Base-by-base conservation (phyloP, 2,113 vertebrate species). In the Lamprotornis superbus region DNA sequence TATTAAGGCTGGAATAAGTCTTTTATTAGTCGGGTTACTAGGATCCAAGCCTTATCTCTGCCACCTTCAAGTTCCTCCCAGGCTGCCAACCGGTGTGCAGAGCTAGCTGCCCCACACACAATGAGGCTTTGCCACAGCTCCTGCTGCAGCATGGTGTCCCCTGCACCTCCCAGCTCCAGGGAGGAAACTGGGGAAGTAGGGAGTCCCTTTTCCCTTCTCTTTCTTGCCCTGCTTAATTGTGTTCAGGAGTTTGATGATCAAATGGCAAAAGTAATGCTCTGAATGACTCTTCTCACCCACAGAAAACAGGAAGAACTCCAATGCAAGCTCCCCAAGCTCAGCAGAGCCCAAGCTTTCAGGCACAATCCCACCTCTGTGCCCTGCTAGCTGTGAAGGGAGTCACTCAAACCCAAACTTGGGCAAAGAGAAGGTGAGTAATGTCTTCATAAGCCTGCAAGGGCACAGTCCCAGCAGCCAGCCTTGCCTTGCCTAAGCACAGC, bases 1-100 rank as follows among this genome's bases (percentile, higher is more conserved):
- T 97, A 97, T 96, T 94, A 95, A 94, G 96, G 87, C 91, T 77
- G 69, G 83, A 94, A 78, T 95, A 96, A 95, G 93, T 95, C 91
- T 90, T 95, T 96, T 95, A 96, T 95, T 94, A 94, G 96, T 87
- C 35, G 5, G 94, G 95, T 95, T 92, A 95, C 93, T 40, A 70
- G 86, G 86, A 89, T 92, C 64, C 83, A 75, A 95, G 94, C 68
- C 46, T 92, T 88, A 92, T 92, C 95, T 83, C 92, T 59, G 83
- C 50, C 91, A 93, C 95, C 92, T 95, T 78, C 11, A 3, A 65
- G 80, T 61, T 50, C 55, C 40, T 80, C 47, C 50, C 39, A 60
- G 42, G 60, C 55, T 11, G 5, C n/a, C 81, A 73, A 59, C 31
- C 30, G 0, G 71, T 20, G 19, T 4, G n/a, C 37, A 23, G 55